phyloP scores from a whole-genome alignment of 2,888 invertebrate genomes.

The Epirrhoe alternata region DNA sequence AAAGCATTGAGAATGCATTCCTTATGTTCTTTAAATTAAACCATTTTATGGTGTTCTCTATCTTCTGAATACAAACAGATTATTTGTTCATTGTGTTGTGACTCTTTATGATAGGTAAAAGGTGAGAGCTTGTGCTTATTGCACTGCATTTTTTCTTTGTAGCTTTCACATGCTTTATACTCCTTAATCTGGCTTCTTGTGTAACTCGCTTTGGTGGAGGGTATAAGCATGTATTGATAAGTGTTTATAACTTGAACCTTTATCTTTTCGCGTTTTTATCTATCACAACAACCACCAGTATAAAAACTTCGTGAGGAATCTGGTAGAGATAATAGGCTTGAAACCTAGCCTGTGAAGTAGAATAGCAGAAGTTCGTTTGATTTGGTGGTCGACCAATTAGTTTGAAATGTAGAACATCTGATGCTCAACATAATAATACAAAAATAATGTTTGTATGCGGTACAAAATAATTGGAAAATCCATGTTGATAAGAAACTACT shows the following conservation, averaged over 20 bases:
- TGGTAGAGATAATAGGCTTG: background rate
- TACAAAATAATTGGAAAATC: too few species aligned
- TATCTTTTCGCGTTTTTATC: background rate
- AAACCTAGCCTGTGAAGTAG: too few species aligned
- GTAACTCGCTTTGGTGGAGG: background rate
- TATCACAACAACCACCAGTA: background rate
- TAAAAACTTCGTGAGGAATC: conserved; percentile 1
- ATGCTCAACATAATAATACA: too few species aligned
- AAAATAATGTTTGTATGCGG: too few species aligned
- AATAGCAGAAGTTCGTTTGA: too few species aligned
- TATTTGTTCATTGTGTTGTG: too few species aligned
- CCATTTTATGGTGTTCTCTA: too few species aligned
- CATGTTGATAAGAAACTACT: too few species aligned
- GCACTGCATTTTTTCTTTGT: background rate
- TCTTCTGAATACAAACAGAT: too few species aligned
- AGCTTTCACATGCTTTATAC: background rate
- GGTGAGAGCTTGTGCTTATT: background rate
- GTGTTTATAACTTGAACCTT: background rate
- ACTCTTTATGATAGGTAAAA: background rate
- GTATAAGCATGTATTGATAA: background rate
- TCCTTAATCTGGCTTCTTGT: background rate
- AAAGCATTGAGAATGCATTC: too few species aligned
- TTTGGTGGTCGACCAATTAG: too few species aligned
- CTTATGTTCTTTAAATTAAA: too few species aligned
- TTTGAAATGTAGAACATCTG: background rate